phyloP scores from a whole-genome alignment of 2,113 vertebrate species.

The Tricholaema leucomelas region DNA sequence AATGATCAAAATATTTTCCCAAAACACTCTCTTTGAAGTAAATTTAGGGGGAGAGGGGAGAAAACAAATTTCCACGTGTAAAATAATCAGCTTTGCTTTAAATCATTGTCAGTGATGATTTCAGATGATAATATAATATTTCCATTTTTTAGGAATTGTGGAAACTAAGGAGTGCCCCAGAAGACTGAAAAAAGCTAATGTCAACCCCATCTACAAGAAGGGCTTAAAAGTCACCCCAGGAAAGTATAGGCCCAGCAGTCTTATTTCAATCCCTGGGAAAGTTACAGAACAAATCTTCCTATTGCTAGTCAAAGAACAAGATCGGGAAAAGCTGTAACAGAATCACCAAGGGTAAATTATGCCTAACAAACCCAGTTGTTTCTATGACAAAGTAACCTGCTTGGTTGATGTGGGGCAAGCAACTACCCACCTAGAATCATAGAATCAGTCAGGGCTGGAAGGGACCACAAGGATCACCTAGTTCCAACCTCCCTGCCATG shows the following conservation, averaged over 20 bases:
- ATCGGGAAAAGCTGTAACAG: background rate
- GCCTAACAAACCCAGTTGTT: too few relatives aligned
- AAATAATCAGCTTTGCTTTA: background rate
- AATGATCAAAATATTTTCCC: background rate
- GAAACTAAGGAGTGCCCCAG: background rate
- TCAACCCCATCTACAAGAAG: background rate
- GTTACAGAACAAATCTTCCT: background rate
- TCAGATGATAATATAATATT: background rate
- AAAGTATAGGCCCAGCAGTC: background rate
- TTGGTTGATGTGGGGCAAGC: too few relatives aligned
- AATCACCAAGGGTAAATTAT: too few relatives aligned
- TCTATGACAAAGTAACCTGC: too few relatives aligned
- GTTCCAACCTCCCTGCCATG: too few relatives aligned
- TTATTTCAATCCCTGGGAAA: background rate
- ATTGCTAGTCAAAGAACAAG: background rate
- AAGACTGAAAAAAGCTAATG: background rate
- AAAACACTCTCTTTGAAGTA: background rate
- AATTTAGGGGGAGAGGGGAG: background rate
- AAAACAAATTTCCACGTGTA: background rate
- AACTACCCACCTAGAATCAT: too few relatives aligned
- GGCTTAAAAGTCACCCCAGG: background rate
- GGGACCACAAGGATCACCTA: too few relatives aligned
- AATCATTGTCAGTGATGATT: background rate
- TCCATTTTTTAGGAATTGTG: background rate
- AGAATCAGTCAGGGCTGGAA: too few relatives aligned